A percentile compares a stretch with the other conserved stretches of the same genome.
Conservation (phyloP, 2,888 invertebrate genomes). For the Ecliptopera silaceata region DNA sequence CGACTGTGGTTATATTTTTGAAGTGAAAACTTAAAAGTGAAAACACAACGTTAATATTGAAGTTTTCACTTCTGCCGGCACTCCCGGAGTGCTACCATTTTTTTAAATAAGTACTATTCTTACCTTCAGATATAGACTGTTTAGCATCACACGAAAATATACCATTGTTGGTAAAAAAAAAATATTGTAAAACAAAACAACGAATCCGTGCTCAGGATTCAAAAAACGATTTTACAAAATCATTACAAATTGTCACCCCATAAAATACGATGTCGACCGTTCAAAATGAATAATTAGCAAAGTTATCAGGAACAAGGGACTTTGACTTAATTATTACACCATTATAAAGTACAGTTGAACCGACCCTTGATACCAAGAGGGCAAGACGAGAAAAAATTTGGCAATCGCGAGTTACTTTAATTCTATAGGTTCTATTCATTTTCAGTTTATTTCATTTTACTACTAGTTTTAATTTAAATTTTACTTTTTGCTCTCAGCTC, state of each 20-base stretch:
- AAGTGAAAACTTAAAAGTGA: too few species aligned
- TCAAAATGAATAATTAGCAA: constrained; percentile 74
- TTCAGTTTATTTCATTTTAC: too few species aligned
- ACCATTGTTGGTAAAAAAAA: neutral
- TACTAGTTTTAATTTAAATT: too few species aligned
- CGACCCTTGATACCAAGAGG: constrained; percentile 68
- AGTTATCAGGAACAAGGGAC: constrained; percentile 69
- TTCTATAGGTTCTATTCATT: neutral
- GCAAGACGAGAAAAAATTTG: constrained; percentile 54
- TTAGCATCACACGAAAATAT: too few species aligned
- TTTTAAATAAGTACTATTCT: too few species aligned
- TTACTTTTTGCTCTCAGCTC: too few species aligned
- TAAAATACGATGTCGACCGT: constrained; percentile 66
- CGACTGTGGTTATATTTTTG: too few species aligned
- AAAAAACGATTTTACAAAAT: constrained; percentile 39
- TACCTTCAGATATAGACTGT: too few species aligned
- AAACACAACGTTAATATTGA: too few species aligned
- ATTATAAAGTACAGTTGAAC: constrained; percentile 64
- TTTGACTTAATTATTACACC: constrained; percentile 79
- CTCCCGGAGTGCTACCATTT: too few species aligned
- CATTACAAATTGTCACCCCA: constrained; percentile 70
- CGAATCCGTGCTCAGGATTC: neutral
- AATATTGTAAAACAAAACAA: neutral
- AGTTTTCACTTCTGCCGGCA: too few species aligned
- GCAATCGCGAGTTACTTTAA: constrained; percentile 46